Base-by-base conservation (phyloP, 2,888 invertebrate genomes). In the Andrena bucephala region DNA sequence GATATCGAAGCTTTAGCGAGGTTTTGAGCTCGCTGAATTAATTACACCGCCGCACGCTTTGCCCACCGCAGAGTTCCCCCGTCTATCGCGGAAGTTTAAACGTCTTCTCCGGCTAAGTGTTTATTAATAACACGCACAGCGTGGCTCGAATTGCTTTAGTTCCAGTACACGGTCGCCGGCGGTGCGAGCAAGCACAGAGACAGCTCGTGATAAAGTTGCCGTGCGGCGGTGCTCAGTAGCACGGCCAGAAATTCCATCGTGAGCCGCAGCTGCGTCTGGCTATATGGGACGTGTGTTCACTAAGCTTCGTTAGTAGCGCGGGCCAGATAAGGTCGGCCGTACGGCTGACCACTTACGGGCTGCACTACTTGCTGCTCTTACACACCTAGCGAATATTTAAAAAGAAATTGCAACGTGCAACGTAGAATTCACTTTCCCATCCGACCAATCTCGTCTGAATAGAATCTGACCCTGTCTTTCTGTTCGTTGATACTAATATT, bases 281-380 rank as follows among this genome's bases (percentile, higher is more conserved):
- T 72, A 73, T 62, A 72, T 77, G 36, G 48, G 10, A 31, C 29
- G 59, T 59, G 33, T 76, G 67, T 80, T 81, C 81, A 79, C 87
- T 85, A 72, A 79, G 71, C 54, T 67, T 71, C 65, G 85, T 79
- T 78, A 88, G 87, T 87, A 70, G 85, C 63, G 42, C 66, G 8
- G 66, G 31, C 77, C 48, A 72, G 87, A 87, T 87, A 89, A 76
- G 73, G 79, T 72, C 81, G 36, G 87, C 66, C 85, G 42, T 50
- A 60, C 20, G 87, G 76, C 87, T 77, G 89, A 87, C 85, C 85
- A 83, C 76, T 85, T 71, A 68, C 83, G 66, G 77, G 33, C 66
- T 33, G 7, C 57, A 60, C 87, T 69, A 87, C 87, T 89, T 59
- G 50, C 42, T 48, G 59, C 50, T 70, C 16, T 66, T 48, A 31